Conservation (phyloP, 2,888 invertebrate species). For the Acanthosepion esculentum region DNA sequence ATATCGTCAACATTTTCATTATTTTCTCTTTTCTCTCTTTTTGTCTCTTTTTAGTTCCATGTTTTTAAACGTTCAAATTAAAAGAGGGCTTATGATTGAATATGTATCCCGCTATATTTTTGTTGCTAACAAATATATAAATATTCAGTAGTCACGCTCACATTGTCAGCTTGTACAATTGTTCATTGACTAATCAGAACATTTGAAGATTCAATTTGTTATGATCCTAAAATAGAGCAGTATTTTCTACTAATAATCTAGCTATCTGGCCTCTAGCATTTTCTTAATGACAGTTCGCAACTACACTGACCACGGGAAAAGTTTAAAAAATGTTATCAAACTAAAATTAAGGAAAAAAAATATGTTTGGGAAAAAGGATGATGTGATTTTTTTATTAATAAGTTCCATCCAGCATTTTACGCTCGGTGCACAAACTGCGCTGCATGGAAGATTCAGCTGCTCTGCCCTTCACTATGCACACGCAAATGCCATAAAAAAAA, state of each 20-base stretch:
- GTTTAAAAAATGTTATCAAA: neutral
- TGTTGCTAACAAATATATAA: neutral
- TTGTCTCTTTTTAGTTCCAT: neutral
- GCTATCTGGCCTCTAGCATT: neutral
- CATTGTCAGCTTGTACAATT: neutral
- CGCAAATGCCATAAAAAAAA: neutral
- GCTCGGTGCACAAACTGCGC: neutral
- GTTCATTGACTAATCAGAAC: neutral
- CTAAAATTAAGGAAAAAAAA: neutral
- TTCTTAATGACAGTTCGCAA: neutral
- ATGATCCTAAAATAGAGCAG: no score
- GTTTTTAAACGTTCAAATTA: neutral
- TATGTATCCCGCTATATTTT: neutral
- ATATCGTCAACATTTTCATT: neutral
- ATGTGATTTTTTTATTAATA: neutral
- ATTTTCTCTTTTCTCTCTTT: neutral
- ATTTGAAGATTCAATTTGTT: neutral
- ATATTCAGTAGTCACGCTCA: neutral
- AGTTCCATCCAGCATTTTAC: neutral
- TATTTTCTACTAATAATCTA: neutral
- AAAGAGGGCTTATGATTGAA: neutral
- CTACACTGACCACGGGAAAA: no score
- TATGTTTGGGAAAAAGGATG: neutral
- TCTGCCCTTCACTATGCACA: neutral
- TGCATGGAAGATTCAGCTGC: neutral